phyloP scores from a whole-genome alignment of 2,113 vertebrate species.

The Aythya baeri region DNA sequence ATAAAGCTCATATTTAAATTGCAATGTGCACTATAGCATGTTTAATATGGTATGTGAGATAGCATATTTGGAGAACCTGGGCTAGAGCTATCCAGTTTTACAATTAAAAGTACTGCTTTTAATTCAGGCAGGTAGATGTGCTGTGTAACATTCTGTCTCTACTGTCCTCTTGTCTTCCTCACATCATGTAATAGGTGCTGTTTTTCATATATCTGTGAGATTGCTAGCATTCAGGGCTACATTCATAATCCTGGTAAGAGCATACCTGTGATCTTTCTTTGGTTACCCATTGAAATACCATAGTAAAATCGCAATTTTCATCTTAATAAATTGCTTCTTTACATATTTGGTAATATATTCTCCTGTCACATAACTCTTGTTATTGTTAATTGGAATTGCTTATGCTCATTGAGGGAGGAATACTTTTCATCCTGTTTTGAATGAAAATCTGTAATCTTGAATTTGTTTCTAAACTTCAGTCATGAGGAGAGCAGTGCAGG shows the following conservation, averaged over 20 bases:
- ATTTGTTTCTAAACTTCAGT: constrained; percentile 80
- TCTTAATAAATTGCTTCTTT: constrained; percentile 56
- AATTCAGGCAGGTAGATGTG: background rate
- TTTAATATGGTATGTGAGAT: background rate
- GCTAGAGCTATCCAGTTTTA: background rate
- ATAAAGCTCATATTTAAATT: background rate
- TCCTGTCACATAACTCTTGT: constrained; percentile 66
- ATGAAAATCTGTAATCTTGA: constrained; percentile 74
- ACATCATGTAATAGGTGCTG: background rate
- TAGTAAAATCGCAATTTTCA: background rate
- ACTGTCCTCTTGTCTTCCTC: background rate
- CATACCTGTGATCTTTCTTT: background rate
- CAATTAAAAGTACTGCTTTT: background rate
- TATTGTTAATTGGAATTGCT: constrained; percentile 73
- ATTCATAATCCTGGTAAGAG: background rate
- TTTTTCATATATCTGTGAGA: background rate
- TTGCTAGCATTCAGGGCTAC: background rate
- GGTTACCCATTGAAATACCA: background rate
- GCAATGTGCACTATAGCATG: background rate
- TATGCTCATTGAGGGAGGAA: constrained; percentile 72
- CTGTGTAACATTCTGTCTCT: background rate
- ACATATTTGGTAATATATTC: constrained; percentile 53
- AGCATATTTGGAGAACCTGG: background rate
- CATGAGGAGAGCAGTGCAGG: constrained; percentile 70
- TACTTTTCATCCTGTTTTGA: constrained; percentile 69